Percentiles rank a stretch among this genome's conserved stretches.
These are phyloP conservation scores for Tapirus terrestris DNA, from an alignment of 2,113 vertebrate genomes.

Conservation along the genomic window DNA sequence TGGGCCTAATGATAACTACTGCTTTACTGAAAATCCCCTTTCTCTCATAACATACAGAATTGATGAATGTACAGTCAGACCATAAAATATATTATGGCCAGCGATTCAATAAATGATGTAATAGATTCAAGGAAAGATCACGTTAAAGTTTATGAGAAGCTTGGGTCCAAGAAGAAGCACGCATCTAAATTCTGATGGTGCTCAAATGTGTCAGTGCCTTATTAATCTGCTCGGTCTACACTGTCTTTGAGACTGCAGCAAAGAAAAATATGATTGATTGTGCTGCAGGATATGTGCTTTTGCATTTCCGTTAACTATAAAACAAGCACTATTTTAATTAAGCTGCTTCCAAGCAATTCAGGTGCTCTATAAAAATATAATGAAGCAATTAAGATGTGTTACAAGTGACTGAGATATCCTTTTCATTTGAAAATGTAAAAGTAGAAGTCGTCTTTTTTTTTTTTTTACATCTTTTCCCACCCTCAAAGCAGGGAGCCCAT, in stretches of 20 bases:
- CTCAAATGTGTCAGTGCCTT: slow-evolving; percentile 65
- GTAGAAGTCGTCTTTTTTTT: background rate
- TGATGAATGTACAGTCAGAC: slow-evolving; percentile 38
- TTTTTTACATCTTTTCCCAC: background rate
- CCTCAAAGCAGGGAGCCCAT: background rate
- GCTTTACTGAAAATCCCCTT: slow-evolving; percentile 38
- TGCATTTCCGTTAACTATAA: slow-evolving; percentile 78
- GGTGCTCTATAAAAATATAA: slow-evolving; percentile 83
- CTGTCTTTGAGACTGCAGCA: slow-evolving; percentile 67
- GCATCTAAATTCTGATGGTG: slow-evolving; percentile 41
- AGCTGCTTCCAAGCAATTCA: slow-evolving; percentile 80
- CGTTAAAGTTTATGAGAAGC: slow-evolving; percentile 38
- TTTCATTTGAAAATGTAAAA: slow-evolving; percentile 71
- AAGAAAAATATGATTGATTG: slow-evolving; percentile 67
- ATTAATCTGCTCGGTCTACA: slow-evolving; percentile 68
- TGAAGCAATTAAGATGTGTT: slow-evolving; percentile 81
- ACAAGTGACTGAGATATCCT: slow-evolving; percentile 66
- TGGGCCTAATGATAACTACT: background rate
- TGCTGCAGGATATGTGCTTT: slow-evolving; percentile 65
- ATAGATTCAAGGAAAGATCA: slow-evolving; percentile 39
- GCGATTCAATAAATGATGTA: slow-evolving; percentile 37
- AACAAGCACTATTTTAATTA: slow-evolving; percentile 79
- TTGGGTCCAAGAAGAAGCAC: background rate
- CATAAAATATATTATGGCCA: background rate
- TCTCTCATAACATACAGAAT: background rate